These are phyloP conservation scores for Syrista parreyssii DNA, from an alignment of 2,888 invertebrate species.

Conservation along the genomic window DNA sequence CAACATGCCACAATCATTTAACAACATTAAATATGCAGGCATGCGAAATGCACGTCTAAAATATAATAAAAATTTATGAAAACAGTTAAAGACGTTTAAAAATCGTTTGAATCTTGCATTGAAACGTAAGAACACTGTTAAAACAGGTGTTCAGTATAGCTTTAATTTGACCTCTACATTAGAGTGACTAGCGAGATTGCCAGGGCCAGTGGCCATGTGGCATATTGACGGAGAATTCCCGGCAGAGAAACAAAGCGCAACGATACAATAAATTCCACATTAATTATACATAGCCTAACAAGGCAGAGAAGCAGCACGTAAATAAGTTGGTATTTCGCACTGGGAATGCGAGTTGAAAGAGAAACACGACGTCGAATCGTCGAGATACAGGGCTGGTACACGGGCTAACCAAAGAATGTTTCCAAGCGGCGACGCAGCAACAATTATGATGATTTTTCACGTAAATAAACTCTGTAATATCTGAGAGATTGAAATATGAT, in stretches of 20 bases:
- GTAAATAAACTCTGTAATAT: background rate
- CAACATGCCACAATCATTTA: background rate
- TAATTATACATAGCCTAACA: constrained; percentile 8
- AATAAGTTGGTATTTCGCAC: constrained; percentile 17
- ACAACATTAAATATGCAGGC: background rate
- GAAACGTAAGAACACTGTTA: background rate
- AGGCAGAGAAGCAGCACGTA: constrained; percentile 3
- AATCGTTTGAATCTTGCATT: background rate
- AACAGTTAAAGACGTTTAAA: background rate
- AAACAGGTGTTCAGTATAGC: constrained; percentile 11
- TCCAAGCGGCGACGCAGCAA: constrained; percentile 5
- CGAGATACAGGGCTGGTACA: constrained; percentile 12
- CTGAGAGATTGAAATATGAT: background rate
- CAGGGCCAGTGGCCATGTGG: constrained; percentile 39
- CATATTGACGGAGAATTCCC: constrained; percentile 31
- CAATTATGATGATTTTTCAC: background rate
- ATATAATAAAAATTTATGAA: constrained; percentile 13
- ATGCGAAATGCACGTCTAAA: background rate
- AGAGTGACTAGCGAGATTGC: constrained; percentile 19
- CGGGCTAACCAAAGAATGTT: constrained; percentile 45
- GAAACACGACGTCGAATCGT: constrained; percentile 19
- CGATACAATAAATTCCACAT: background rate
- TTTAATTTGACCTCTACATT: constrained; percentile 19
- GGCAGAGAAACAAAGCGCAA: background rate
- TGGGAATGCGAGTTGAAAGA: constrained; percentile 8